phyloP scores from a whole-genome alignment of 2,113 vertebrate genomes.

The Chaetura pelagica region DNA sequence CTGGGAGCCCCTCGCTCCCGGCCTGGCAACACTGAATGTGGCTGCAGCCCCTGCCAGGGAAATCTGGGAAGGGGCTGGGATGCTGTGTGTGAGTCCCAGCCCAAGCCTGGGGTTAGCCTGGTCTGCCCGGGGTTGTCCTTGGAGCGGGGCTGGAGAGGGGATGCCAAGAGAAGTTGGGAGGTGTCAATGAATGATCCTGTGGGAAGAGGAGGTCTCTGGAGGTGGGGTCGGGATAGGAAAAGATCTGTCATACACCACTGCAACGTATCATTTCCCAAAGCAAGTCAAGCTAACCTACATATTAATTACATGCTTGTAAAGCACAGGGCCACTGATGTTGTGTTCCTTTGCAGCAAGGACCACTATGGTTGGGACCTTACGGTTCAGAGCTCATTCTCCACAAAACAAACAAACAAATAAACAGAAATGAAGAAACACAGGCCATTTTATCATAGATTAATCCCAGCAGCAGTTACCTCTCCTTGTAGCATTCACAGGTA shows the following conservation, averaged over 20 bases:
- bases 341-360: not conserved
- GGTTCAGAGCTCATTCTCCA: accelerated
- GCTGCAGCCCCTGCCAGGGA: not conserved
- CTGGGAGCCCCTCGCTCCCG: not conserved
- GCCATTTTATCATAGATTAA: not conserved
- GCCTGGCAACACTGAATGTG: accelerated
- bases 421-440: not conserved
- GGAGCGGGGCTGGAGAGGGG: not conserved
- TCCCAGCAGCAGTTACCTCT: not conserved
- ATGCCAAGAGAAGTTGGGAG: not conserved
- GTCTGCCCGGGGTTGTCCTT: accelerated
- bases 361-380: accelerated
- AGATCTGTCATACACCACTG: not conserved
- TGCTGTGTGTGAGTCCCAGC: not conserved
- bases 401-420: not conserved
- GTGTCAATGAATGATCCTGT: not conserved
- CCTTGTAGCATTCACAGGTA: not conserved
- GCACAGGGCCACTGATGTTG: accelerated
- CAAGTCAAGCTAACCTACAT: not conserved
- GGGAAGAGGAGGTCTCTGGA: not conserved
- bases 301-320: not conserved
- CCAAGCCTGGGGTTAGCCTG: not conserved
- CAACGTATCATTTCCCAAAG: not conserved
- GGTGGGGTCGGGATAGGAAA: not conserved
- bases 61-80: not conserved